Evolutionary conservation across 2,888 invertebrate genomes (phyloP), one percentile per base, ranked within the genome.

Genomic region (Temnothorax rugatulus): DNA sequence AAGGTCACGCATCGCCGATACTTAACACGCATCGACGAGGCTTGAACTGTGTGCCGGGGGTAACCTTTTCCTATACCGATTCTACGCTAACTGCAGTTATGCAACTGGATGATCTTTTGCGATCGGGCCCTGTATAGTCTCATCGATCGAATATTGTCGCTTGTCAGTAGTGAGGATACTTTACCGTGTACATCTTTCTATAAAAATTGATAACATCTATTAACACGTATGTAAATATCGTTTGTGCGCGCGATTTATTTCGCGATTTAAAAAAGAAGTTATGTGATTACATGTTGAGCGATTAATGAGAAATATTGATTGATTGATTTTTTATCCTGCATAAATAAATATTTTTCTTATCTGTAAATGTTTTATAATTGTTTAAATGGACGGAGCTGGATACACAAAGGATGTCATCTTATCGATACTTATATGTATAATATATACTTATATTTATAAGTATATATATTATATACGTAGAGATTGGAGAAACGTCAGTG

Each of bases 21-120:
- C 59, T 71, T 63, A 71, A 38, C 21, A 83, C 61, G 76, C 50
- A 84, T 82, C 54, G 82, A 41, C 61, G 44, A 61, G 83, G 83
- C 25, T 8, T 66, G 59, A 75, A 73, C 50, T 88, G 84, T 90
- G 84, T 77, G 86, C 86, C 86, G 83, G 57, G 52, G 84, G 85
- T 88, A 86, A 89, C 86, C 89, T 90, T 88, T 89, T 76, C 69
- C 83, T 66, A 85, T 66, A 85, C 68, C 76, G 83, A 85, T 84
- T 79, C 75, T 21, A 68, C 44, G 74, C 83, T 71, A 83, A 21
- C 47, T 77, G 71, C 25, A 61, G 68, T 89, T 87, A 82, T 83
- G 85, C 84, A 85, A 89, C 83, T 83, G 59, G 57, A 84, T 84
- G 83, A 84, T 89, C 83, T 83, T 86, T 54, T 41, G 74, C 74